A percentile compares a stretch with the other conserved stretches of the same genome.
Evolutionary conservation across 2,797 vertebrate species (phyloP).

Genomic region (Esox lucius): DNA sequence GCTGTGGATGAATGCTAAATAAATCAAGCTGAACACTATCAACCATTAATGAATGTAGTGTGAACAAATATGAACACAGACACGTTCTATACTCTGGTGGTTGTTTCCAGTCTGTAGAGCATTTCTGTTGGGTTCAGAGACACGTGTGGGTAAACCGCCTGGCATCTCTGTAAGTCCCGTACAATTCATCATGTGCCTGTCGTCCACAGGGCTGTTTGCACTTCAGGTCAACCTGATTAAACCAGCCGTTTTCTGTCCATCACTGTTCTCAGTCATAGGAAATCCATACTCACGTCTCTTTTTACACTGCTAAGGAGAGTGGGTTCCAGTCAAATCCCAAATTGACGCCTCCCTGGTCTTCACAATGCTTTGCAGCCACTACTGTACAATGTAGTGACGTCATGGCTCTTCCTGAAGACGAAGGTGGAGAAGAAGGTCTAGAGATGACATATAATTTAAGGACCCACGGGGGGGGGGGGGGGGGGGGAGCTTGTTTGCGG

Average conservation of each 20-base stretch:
- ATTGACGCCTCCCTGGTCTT: conserved; percentile 1
- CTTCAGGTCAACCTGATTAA: background rate
- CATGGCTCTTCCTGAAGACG: background rate
- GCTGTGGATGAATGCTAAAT: background rate
- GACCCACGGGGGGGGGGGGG: conserved; percentile 1
- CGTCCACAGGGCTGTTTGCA: background rate
- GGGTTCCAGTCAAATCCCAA: conserved; percentile 7
- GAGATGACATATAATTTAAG: background rate
- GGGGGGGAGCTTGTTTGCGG: background rate
- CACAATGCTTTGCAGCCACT: background rate
- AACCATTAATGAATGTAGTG: background rate
- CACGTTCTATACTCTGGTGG: background rate
- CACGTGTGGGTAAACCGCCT: background rate
- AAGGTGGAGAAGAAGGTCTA: background rate
- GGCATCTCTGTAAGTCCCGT: background rate
- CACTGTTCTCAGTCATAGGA: too few species aligned
- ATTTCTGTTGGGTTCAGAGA: background rate
- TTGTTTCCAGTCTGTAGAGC: background rate
- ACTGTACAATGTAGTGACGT: background rate
- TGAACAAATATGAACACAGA: background rate
- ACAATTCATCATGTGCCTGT: background rate
- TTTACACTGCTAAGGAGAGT: background rate
- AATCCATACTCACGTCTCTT: background rate
- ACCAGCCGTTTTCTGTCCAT: background rate
- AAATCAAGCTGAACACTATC: background rate